A percentile compares a stretch with the other conserved stretches of the same genome.
phyloP scores from a whole-genome alignment of 2,113 vertebrate genomes.

The Oceanites oceanicus region DNA sequence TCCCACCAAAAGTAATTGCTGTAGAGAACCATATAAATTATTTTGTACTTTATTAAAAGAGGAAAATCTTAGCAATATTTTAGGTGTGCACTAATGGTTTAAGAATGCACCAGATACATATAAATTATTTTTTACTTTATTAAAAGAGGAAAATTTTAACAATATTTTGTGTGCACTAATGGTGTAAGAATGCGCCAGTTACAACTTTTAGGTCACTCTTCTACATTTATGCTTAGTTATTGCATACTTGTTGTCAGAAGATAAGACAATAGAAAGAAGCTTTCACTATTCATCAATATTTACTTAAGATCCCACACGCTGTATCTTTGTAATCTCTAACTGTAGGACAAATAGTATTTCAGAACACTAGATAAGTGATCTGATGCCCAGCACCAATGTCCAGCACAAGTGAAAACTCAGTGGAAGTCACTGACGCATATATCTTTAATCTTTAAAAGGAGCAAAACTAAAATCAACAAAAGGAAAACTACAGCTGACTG shows the following conservation, averaged over 20 bases:
- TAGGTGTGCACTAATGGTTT: background rate
- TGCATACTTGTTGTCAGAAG: background rate
- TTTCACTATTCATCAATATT: background rate
- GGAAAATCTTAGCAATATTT: background rate
- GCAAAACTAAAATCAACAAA: background rate
- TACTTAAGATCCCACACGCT: background rate
- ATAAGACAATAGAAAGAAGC: background rate
- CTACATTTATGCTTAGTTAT: background rate
- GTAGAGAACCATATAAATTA: background rate
- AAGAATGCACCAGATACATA: background rate
- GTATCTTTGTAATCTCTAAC: background rate
- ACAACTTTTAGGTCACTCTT: background rate
- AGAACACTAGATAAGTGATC: background rate
- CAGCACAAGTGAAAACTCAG: background rate
- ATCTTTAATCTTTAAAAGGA: background rate
- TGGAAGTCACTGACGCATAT: background rate
- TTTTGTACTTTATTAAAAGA: background rate
- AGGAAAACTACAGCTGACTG: background rate
- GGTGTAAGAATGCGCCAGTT: background rate
- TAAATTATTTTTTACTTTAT: background rate
- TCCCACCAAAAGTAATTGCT: background rate
- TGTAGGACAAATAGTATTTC: background rate
- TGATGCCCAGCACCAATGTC: background rate
- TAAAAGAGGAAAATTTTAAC: background rate
- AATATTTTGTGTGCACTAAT: background rate